phyloP scores from a whole-genome alignment of 2,888 invertebrate genomes.

The Caenorhabditis japonica region DNA sequence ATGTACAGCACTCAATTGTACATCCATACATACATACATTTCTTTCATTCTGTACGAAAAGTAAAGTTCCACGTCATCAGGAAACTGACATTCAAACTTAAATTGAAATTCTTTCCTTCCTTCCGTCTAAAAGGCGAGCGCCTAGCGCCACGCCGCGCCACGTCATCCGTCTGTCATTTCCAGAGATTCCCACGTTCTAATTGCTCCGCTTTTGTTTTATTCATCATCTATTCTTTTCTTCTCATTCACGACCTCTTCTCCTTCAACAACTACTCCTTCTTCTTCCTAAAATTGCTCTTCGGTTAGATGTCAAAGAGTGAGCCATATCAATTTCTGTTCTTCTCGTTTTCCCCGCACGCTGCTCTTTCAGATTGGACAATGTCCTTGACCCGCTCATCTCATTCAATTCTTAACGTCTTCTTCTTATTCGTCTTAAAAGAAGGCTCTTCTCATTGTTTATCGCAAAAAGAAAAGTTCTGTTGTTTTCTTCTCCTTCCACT shows the following conservation, averaged over 20 bases:
- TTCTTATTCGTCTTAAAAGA: not conserved
- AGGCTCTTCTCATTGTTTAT: not conserved
- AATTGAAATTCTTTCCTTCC: not conserved
- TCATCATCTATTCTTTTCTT: slow-evolving; percentile 8
- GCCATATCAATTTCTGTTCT: no score
- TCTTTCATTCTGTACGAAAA: no score
- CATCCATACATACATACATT: no score
- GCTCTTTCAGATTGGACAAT: no score
- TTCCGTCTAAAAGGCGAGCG: not conserved
- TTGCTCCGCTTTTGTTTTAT: slow-evolving; percentile 6
- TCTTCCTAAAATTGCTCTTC: no score
- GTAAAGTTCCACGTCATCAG: no score
- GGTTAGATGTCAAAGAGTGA: no score
- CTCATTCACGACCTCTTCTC: not conserved
- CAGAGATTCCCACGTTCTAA: slow-evolving; percentile 15
- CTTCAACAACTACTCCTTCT: not conserved
- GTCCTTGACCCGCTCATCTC: no score
- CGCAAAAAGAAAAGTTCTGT: not conserved
- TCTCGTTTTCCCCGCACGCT: no score
- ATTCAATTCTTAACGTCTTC: not conserved
- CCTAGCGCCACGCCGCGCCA: not conserved
- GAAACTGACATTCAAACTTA: not conserved
- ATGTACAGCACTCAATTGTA: no score
- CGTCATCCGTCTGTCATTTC: slow-evolving; percentile 6
- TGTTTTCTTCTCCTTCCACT: not conserved